Evolutionary conservation across 2,888 invertebrate species (phyloP), one percentile per base, ranked within the genome.

Genomic region (Xestia ashworthii): DNA sequence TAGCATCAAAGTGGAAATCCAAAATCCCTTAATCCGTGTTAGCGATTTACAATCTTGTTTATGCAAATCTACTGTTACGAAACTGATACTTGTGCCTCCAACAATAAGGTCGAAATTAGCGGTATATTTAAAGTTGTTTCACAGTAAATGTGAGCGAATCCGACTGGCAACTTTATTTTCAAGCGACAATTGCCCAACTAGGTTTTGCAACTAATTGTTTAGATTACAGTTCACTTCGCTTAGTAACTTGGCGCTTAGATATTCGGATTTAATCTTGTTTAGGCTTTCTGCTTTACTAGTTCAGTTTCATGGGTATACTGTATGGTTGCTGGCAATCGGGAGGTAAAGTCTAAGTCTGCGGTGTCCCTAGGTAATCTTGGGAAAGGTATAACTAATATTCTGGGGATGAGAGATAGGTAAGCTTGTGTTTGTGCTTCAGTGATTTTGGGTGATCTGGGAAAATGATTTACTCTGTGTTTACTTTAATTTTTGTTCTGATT

Each of bases 21-120:
- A 89, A 94, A 95, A 96, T 95, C 95, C 95, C 92, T 93, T 95
- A 96, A 96, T 95, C 95, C 91, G 92, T 93, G 93, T 94, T 94
- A 92, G 92, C 89, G 92, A 93, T 92, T 87, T 86, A 86, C 90
- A 89, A 93, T 83, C 76, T 88, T 88, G 76, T 81, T 64, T 66
- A 85, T 53, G 70, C 46, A 66, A 85, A 82, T 72, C 48, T 44
- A 41, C 48, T 76, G 78, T 46, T 81, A 76, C 65, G 19, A 89
- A 85, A 87, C 69, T 91, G 58, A 81, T 71, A 87, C 86, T 87
- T 92, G 88, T 62, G 0, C 0, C 8, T 4, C 2, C 53, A 5
- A 32, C 1, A 19, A 79, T 90, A 92, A 85, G 83, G 88, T 65
- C 79, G 78, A 81, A 71, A 53, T 73, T 74, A 53, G 69, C 64